Percentiles rank a stretch among this genome's conserved stretches.
Evolutionary conservation across 1,140 invertebrate species (phyloP).

Genomic region (Hesperophylax magnus): DNA sequence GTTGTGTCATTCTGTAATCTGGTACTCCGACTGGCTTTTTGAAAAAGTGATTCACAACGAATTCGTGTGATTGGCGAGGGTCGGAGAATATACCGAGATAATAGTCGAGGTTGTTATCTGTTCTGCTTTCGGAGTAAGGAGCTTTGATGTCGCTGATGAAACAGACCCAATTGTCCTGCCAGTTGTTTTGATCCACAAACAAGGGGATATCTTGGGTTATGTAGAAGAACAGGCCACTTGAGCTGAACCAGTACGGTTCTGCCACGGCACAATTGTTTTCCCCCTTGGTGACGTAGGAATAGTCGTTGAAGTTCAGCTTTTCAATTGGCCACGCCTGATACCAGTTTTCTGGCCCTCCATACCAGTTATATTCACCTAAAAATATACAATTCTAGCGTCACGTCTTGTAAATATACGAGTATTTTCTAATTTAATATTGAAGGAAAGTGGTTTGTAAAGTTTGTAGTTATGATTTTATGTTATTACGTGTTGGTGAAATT

Average conservation of each 20-base stretch:
- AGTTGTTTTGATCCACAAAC: constrained; percentile 80
- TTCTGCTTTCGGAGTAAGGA: constrained; percentile 68
- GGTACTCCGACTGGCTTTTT: constrained; percentile 77
- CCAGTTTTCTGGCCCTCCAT: constrained; percentile 73
- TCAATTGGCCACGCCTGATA: constrained; percentile 80
- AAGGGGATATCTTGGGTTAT: constrained; percentile 76
- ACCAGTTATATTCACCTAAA: constrained; percentile 68
- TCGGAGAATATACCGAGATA: constrained; percentile 73
- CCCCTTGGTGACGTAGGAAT: constrained; percentile 76
- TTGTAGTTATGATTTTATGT: too few relatives aligned
- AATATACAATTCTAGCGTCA: not conserved
- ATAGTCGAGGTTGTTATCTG: constrained; percentile 71
- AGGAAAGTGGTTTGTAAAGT: not conserved
- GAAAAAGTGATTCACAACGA: constrained; percentile 73
- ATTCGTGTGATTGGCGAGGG: constrained; percentile 74
- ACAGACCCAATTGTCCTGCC: constrained; percentile 72
- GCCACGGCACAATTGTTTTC: constrained; percentile 76
- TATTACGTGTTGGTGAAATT: too few relatives aligned
- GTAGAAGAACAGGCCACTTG: constrained; percentile 76
- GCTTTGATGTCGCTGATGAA: constrained; percentile 72
- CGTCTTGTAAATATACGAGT: too few relatives aligned
- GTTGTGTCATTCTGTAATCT: constrained; percentile 78
- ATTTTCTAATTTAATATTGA: not conserved
- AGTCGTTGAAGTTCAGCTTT: constrained; percentile 71
- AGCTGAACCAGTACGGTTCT: constrained; percentile 85